These are phyloP conservation scores for Cirrhinus mrigala DNA, from an alignment of 2,797 vertebrate genomes.

Conservation along the genomic window DNA sequence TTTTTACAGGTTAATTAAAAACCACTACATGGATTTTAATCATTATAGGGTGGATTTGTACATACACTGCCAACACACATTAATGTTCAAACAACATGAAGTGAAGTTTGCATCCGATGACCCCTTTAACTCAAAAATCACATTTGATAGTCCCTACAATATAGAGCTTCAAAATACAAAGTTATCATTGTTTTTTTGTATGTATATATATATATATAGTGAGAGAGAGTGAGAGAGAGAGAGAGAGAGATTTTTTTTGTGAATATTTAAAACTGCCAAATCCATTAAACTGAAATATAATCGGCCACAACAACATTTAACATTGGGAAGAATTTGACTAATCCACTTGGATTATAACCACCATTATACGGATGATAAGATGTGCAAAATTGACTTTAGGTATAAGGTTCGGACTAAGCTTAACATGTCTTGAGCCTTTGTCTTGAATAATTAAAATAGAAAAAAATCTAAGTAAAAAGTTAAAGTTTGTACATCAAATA, in stretches of 20 bases:
- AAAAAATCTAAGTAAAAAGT: background rate
- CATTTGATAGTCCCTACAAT: background rate
- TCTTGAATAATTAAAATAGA: background rate
- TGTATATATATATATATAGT: no score
- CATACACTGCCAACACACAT: no score
- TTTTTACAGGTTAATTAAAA: no score
- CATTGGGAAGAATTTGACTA: background rate
- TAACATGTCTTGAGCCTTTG: background rate
- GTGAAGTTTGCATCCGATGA: no score
- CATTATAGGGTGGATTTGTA: no score
- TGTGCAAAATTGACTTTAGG: background rate
- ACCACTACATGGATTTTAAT: no score
- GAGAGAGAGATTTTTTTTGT: no score
- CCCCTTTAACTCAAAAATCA: background rate
- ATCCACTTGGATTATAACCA: background rate
- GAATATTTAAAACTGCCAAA: background rate
- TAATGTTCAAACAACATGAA: no score
- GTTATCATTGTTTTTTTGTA: no score
- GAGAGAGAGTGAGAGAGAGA: no score
- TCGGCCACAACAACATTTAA: conserved; percentile 2
- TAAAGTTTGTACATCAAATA: background rate
- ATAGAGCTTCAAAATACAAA: background rate
- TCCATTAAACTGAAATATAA: background rate
- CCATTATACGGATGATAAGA: background rate
- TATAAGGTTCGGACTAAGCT: background rate